Conservation (phyloP, 2,888 invertebrate species). For the Atrina japonica region DNA sequence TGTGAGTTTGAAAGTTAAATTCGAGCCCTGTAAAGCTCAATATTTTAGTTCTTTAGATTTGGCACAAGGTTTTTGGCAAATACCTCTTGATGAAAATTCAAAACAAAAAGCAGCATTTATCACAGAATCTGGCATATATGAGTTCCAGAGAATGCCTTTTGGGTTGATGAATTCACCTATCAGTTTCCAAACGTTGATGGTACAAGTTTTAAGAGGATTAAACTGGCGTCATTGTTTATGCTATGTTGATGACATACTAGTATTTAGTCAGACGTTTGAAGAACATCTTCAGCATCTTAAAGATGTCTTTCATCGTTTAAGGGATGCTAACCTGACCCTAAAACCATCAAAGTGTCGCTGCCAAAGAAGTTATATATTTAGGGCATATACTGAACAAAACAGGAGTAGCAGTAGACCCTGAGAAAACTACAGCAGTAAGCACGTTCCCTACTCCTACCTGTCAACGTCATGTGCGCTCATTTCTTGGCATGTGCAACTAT, state of each 20-base stretch:
- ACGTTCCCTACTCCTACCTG: constrained; percentile 43
- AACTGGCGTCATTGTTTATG: constrained; percentile 19
- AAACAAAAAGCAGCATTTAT: constrained; percentile 19
- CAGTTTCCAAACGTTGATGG: constrained; percentile 47
- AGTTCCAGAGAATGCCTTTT: constrained; percentile 26
- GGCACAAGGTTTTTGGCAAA: constrained; percentile 8
- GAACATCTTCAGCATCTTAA: constrained; percentile 37
- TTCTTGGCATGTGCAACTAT: constrained; percentile 54
- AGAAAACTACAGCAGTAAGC: constrained; percentile 39
- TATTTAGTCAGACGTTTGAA: constrained; percentile 28
- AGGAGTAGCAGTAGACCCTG: constrained; percentile 44
- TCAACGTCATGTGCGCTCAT: constrained; percentile 43
- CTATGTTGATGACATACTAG: constrained; percentile 53
- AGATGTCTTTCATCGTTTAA: constrained; percentile 44
- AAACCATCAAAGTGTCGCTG: constrained; percentile 51
- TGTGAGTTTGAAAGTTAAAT: no score
- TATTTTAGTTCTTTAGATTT: no score
- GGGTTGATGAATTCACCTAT: constrained; percentile 44
- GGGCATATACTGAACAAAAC: constrained; percentile 47
- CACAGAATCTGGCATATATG: constrained; percentile 11
- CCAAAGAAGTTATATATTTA: constrained; percentile 40
- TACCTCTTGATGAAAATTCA: constrained; percentile 4
- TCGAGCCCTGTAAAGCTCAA: no score
- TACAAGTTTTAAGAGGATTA: constrained; percentile 17
- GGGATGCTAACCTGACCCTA: constrained; percentile 45